These are phyloP conservation scores for Drosophila lini DNA, from an alignment of 1,140 invertebrate species.

Conservation along the genomic window DNA sequence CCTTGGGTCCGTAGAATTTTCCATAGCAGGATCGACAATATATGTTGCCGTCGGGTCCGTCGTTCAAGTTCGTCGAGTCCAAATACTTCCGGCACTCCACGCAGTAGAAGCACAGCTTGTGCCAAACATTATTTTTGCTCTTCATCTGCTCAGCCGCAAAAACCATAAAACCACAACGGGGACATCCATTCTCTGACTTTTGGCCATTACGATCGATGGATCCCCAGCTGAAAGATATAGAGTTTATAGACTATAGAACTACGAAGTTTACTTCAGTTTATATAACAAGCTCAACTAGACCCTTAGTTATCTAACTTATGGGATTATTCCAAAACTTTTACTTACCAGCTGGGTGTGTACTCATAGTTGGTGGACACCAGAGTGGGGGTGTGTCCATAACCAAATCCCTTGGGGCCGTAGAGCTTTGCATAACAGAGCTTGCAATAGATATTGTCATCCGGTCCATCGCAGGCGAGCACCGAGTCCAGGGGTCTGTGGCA, in stretches of 20 bases:
- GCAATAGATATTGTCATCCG: slow-evolving; percentile 95
- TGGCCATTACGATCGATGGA: slow-evolving; percentile 37
- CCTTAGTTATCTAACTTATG: neutral
- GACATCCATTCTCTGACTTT: slow-evolving; percentile 87
- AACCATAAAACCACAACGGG: slow-evolving; percentile 93
- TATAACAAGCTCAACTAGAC: too few species aligned
- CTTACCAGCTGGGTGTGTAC: slow-evolving; percentile 84
- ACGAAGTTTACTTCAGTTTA: too few species aligned
- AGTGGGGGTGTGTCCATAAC: slow-evolving; percentile 94
- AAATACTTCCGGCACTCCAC: slow-evolving; percentile 95
- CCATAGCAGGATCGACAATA: slow-evolving; percentile 98
- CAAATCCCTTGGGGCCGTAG: slow-evolving; percentile 95
- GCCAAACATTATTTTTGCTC: slow-evolving; percentile 96
- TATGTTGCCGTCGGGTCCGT: slow-evolving; percentile 96
- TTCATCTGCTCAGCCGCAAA: slow-evolving; percentile 97
- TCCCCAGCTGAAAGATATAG: slow-evolving; percentile 29
- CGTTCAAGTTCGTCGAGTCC: slow-evolving; percentile 95
- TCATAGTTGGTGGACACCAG: slow-evolving; percentile 91
- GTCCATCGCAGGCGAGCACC: slow-evolving; percentile 94
- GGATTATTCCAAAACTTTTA: neutral
- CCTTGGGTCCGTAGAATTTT: slow-evolving; percentile 96
- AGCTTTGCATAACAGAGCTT: slow-evolving; percentile 94
- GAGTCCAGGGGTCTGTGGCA: slow-evolving; percentile 98
- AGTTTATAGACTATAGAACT: too few species aligned
- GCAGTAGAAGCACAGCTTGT: slow-evolving; percentile 98